A percentile compares a stretch with the other conserved stretches of the same genome.
phyloP scores from a whole-genome alignment of 2,113 vertebrate species.

The Setophaga petechia region DNA sequence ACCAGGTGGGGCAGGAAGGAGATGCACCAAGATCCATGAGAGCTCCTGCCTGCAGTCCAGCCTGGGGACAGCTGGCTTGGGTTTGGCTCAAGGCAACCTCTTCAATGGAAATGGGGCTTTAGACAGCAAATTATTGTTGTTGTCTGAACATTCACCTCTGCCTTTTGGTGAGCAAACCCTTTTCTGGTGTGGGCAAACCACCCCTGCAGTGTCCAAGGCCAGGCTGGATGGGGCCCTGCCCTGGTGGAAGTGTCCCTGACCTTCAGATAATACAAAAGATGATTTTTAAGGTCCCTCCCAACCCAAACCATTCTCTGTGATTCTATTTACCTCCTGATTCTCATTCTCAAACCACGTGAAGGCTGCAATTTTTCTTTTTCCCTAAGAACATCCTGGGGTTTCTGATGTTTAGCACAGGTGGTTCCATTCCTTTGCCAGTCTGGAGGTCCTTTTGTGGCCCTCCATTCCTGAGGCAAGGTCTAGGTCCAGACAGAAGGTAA shows the following conservation, averaged over 20 bases:
- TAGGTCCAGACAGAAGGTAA: conserved; percentile 28
- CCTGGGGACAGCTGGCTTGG: neutral
- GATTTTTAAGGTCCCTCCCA: neutral
- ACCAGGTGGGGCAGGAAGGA: neutral
- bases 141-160: neutral
- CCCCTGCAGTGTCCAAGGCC: neutral
- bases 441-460: neutral
- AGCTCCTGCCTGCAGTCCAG: neutral
- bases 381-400: neutral
- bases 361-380: neutral
- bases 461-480: neutral
- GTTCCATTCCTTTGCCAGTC: neutral
- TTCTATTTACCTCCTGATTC: neutral
- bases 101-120: neutral
- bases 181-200: neutral
- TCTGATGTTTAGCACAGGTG: neutral
- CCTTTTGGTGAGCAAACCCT: neutral
- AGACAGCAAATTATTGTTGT: neutral
- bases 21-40: neutral
- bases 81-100: neutral
- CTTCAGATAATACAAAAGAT: neutral
- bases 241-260: neutral
- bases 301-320: neutral
- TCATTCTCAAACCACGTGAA: neutral
- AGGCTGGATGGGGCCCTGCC: neutral